phyloP scores from a whole-genome alignment of 2,888 invertebrate species.

The Lucinisca nassula region DNA sequence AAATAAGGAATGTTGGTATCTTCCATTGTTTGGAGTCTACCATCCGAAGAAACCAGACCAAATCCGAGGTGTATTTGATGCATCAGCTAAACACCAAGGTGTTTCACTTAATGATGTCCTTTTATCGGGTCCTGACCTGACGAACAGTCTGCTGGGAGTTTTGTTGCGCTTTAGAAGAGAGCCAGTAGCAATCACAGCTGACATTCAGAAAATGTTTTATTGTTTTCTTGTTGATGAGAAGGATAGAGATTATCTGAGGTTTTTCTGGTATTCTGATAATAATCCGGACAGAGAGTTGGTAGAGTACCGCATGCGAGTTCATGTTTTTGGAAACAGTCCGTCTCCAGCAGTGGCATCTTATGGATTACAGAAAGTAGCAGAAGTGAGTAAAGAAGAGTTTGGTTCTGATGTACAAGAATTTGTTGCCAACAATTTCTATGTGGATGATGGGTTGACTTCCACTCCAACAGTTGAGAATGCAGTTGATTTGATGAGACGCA shows the following conservation, averaged over 20 bases:
- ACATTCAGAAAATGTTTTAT: conserved; percentile 66
- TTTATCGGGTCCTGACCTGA: conserved; percentile 24
- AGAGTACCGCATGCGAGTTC: conserved; percentile 50
- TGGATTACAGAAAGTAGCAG: conserved; percentile 37
- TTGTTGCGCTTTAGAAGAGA: conserved; percentile 56
- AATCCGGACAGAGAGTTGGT: conserved; percentile 21
- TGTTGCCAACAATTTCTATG: background rate
- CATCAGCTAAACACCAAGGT: conserved; percentile 22
- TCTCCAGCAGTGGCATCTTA: conserved; percentile 26
- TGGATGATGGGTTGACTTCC: conserved; percentile 1
- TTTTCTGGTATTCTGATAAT: conserved; percentile 63
- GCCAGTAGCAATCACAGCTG: conserved; percentile 45
- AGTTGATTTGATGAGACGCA: background rate
- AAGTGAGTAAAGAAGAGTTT: background rate
- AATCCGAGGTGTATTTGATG: conserved; percentile 33
- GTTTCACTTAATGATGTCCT: conserved; percentile 25
- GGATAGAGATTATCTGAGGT: conserved; percentile 53
- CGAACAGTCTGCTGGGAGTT: conserved; percentile 31
- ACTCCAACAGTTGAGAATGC: background rate
- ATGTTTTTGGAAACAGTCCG: conserved; percentile 21
- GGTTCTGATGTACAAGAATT: conserved; percentile 7
- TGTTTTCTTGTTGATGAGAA: conserved; percentile 50
- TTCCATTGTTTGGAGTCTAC: conserved; percentile 29
- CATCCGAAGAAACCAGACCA: conserved; percentile 28
- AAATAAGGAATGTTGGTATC: conserved; percentile 30